These are phyloP conservation scores for Cancer borealis DNA, from an alignment of 2,888 invertebrate genomes.

Conservation along the genomic window DNA sequence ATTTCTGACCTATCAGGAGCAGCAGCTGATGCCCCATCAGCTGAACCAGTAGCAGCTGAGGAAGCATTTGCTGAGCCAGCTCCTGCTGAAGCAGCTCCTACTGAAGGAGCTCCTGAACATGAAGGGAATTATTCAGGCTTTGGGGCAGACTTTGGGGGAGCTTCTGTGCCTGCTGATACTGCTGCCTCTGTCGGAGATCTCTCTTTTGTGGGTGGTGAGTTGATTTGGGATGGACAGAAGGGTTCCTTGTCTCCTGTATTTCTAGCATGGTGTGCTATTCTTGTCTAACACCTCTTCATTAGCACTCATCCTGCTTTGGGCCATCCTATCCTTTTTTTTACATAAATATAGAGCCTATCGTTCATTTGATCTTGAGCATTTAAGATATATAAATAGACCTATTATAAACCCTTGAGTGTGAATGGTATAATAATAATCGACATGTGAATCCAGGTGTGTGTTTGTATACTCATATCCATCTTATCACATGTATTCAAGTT, in stretches of 20 bases:
- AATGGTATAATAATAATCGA: background rate
- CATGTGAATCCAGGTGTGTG: background rate
- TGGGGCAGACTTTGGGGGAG: conserved; percentile 69
- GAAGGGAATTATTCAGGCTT: conserved; percentile 68
- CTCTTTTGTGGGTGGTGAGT: conserved; percentile 71
- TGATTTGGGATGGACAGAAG: conserved; percentile 46
- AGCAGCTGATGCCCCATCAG: conserved; percentile 64
- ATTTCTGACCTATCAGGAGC: conserved; percentile 66
- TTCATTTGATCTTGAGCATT: background rate
- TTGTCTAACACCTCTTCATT: conserved; percentile 40
- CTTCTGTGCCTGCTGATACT: conserved; percentile 68
- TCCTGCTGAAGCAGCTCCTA: conserved; percentile 56
- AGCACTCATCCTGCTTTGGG: conserved; percentile 55
- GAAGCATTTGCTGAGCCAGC: conserved; percentile 56
- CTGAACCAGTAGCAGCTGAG: conserved; percentile 64
- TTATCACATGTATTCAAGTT: background rate
- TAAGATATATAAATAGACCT: background rate
- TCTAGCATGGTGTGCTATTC: conserved; percentile 56
- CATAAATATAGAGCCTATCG: background rate
- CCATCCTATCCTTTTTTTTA: conserved; percentile 30
- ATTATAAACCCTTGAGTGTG: background rate
- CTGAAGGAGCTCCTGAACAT: conserved; percentile 52
- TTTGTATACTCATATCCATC: background rate
- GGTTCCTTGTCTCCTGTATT: conserved; percentile 53
- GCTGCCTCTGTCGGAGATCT: conserved; percentile 59